These are phyloP conservation scores for Goniozus legneri DNA, from an alignment of 1,140 invertebrate genomes.

Conservation along the genomic window DNA sequence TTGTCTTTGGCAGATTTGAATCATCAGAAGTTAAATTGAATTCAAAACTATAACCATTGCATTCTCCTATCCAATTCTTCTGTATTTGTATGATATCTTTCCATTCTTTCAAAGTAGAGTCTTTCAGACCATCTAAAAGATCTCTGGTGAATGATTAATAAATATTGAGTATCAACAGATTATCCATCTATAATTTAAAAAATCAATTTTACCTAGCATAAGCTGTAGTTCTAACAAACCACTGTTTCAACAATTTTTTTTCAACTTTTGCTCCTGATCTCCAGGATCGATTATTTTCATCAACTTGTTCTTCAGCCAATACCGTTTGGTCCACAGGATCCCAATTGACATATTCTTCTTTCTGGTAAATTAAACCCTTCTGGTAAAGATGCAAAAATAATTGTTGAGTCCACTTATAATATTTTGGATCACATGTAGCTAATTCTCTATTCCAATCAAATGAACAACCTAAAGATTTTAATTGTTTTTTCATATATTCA, in stretches of 20 bases:
- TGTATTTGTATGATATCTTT: slow-evolving; percentile 87
- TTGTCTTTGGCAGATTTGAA: slow-evolving; percentile 40
- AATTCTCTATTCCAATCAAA: slow-evolving; percentile 95
- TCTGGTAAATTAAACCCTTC: slow-evolving; percentile 81
- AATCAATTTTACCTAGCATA: slow-evolving; percentile 70
- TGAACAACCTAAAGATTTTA: slow-evolving; percentile 74
- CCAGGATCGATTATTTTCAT: slow-evolving; percentile 89
- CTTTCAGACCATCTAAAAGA: slow-evolving; percentile 69
- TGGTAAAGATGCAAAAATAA: slow-evolving; percentile 90
- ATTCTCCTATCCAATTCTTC: slow-evolving; percentile 93
- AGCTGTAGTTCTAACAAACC: slow-evolving; percentile 91
- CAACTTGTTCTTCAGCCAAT: slow-evolving; percentile 96
- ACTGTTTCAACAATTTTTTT: slow-evolving; percentile 85
- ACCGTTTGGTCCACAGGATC: slow-evolving; percentile 98
- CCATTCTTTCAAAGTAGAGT: slow-evolving; percentile 70
- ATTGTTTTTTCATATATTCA: slow-evolving; percentile 81
- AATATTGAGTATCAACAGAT: no score
- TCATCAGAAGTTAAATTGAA: slow-evolving; percentile 61
- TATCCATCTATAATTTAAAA: slow-evolving; percentile 1
- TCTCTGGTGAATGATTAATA: slow-evolving; percentile 29
- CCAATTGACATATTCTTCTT: slow-evolving; percentile 93
- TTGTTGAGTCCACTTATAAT: slow-evolving; percentile 94
- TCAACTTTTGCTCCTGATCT: slow-evolving; percentile 94
- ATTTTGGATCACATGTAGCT: slow-evolving; percentile 71
- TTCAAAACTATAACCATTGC: slow-evolving; percentile 75